Conservation (phyloP, 2,797 vertebrate genomes). For the Anguilla pacifica region DNA sequence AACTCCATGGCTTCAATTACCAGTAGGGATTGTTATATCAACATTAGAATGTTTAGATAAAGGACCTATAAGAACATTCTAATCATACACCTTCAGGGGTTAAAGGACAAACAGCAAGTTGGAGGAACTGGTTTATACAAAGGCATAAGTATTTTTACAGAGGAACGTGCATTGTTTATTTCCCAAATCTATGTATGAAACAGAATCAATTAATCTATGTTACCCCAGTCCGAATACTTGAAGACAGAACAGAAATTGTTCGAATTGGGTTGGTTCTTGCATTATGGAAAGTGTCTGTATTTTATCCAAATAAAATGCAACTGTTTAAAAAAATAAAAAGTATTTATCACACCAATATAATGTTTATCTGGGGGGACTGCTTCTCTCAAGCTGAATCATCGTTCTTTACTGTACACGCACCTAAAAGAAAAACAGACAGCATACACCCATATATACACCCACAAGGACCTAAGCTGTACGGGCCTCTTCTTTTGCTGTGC, state of each 20-base stretch:
- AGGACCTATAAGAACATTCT: neutral
- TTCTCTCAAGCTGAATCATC: neutral
- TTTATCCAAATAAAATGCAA: neutral
- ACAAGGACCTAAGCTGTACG: neutral
- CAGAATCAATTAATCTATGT: neutral
- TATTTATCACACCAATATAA: neutral
- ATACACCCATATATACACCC: neutral
- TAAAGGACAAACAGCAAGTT: neutral
- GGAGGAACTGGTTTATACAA: neutral
- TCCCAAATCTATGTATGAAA: neutral
- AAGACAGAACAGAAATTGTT: neutral
- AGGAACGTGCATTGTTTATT: neutral
- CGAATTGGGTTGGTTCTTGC: neutral
- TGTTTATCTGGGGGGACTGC: neutral
- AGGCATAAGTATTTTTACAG: neutral
- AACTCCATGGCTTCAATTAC: neutral
- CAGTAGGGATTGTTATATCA: neutral
- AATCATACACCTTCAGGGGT: neutral
- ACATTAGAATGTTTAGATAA: neutral
- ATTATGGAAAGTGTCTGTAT: neutral
- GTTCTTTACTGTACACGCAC: neutral
- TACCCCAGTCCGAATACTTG: neutral
- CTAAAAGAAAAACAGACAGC: conserved; percentile 6
- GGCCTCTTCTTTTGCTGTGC: neutral
- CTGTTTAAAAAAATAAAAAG: neutral